Evolutionary conservation across 1,140 invertebrate species (phyloP).

Genomic region (Bombus consobrinus): DNA sequence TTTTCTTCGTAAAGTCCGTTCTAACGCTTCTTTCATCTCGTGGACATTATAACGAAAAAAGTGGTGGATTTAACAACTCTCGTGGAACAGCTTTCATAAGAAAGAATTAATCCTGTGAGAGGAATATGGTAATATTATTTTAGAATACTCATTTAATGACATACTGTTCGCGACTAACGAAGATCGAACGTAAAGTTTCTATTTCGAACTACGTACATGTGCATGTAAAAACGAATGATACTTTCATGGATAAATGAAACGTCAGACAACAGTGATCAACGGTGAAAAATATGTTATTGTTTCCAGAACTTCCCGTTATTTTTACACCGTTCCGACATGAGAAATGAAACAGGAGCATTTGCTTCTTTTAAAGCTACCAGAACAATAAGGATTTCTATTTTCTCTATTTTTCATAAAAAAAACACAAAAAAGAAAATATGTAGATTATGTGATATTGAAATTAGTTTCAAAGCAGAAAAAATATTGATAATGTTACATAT

Average conservation of each 20-base stretch:
- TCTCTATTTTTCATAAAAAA: neutral
- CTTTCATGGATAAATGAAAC: constrained; percentile 4
- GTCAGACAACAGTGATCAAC: neutral
- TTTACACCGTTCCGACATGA: neutral
- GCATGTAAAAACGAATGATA: neutral
- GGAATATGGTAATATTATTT: neutral
- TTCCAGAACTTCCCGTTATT: constrained; percentile 10
- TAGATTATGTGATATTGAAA: too few relatives aligned
- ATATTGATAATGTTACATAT: too few relatives aligned
- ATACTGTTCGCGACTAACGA: neutral
- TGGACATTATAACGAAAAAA: too few relatives aligned
- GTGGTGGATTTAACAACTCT: too few relatives aligned
- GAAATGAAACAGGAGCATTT: constrained; percentile 13
- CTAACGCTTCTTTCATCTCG: neutral
- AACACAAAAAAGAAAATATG: neutral
- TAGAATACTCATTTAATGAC: neutral
- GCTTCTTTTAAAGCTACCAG: neutral
- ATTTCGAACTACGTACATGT: neutral
- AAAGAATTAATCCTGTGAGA: neutral
- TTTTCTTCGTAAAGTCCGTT: neutral
- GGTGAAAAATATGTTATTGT: constrained; percentile 16
- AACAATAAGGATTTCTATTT: neutral
- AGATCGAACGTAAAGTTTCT: neutral
- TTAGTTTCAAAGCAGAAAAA: neutral
- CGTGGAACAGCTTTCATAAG: neutral